Conservation (phyloP, 92 coral and sea anemone genomes). For the Palythoa grandiflora region DNA sequence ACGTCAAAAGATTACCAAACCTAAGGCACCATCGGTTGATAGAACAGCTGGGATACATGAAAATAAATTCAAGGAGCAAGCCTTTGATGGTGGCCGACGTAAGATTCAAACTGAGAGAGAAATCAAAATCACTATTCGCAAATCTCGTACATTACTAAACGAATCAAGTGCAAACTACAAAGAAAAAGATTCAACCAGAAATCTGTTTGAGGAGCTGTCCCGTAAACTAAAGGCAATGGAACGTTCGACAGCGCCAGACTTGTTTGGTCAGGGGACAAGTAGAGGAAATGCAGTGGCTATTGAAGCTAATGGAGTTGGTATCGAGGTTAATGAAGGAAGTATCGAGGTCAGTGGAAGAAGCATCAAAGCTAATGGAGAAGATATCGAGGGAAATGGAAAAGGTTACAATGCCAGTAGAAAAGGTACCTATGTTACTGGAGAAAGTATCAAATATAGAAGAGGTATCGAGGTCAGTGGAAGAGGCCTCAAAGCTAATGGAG, state of each 20-base stretch:
- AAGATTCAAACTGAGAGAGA: not conserved
- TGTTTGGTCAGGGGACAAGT: not conserved
- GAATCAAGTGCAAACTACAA: not conserved
- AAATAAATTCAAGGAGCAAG: not conserved
- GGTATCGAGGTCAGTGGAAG: not conserved
- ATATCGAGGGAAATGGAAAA: not conserved
- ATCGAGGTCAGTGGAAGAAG: not conserved
- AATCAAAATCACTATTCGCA: not conserved
- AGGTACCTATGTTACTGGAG: not conserved
- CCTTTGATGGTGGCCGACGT: too few relatives aligned
- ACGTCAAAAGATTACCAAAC: not conserved
- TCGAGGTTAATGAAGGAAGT: not conserved
- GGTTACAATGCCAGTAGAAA: not conserved
- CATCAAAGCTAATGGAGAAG: not conserved
- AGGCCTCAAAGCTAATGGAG: not conserved
- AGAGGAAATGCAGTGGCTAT: not conserved
- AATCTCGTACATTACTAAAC: not conserved
- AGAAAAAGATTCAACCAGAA: not conserved
- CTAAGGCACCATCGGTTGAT: not conserved
- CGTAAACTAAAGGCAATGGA: slow-evolving; percentile 27
- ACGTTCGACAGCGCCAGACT: not conserved
- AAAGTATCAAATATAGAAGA: not conserved
- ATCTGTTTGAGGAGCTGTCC: slow-evolving; percentile 30
- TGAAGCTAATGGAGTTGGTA: not conserved
- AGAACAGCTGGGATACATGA: not conserved